Evolutionary conservation across 2,113 vertebrate genomes (phyloP), one percentile per base, ranked within the genome.

Genomic region (Caretta caretta): DNA sequence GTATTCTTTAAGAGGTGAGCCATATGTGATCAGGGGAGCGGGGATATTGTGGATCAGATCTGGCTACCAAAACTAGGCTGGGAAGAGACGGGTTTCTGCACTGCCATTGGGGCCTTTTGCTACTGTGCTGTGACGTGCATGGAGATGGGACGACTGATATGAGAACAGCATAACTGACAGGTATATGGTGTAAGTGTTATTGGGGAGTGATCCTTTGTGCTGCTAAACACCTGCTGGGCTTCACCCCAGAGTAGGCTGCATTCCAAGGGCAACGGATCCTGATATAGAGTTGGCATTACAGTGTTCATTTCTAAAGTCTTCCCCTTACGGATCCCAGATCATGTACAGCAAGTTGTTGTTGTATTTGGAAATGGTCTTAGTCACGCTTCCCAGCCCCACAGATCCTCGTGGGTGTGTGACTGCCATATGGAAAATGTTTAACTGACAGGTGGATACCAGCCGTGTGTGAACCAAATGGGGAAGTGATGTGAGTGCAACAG

Each of bases 161-260:
- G 56, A 87, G 95, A 93, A 84, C 25, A 86, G 90, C 69, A 57
- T 5, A 14, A 84, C 51, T 14, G 31, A 46, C 6, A 59, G 31
- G 87, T 20, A 3, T 3, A 25, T 3, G 0, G 38, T 16, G 75
- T 48, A 24, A 48, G 42, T 48, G 42, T 46, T 48, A 14, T 29
- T 48, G n/a, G 79, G 93, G 86, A 90, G 49, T 62, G 91, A 84
- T 51, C 42, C 87, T 96, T 93, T 91, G 92, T 95, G 87, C 0
- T 2, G 83, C 35, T n/a, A 49, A 75, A 92, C 4, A 25, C 38
- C 88, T 27, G 38, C 24, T 0, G 1, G 57, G 56, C 49, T 87
- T 87, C 89, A 90, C 95, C 95, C 92, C 31, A 17, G 10, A 87
- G 76, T 5, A 6, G 82, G 95, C 87, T 50, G 29, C 25, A 3